phyloP scores from a whole-genome alignment of 1,140 invertebrate species.

The Caenorhabditis brenneri region DNA sequence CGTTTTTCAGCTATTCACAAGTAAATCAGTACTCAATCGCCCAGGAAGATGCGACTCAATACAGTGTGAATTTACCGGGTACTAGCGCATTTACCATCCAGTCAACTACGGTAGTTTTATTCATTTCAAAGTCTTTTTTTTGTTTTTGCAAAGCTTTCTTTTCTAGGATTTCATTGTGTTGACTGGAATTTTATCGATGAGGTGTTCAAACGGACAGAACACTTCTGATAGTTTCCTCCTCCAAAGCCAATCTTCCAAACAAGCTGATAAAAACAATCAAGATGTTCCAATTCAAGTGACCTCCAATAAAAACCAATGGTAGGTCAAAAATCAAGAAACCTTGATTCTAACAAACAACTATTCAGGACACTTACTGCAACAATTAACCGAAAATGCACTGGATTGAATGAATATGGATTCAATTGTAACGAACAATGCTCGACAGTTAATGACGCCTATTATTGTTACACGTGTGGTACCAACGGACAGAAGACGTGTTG shows the following conservation, averaged over 20 bases:
- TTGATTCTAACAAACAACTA: too few species aligned
- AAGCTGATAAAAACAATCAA: slow-evolving; percentile 1
- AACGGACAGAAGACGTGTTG: slow-evolving; percentile 41
- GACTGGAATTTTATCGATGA: not conserved
- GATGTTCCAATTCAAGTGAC: slow-evolving; percentile 22
- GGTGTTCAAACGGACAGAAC: not conserved
- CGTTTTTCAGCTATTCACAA: not conserved
- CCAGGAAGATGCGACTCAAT: not conserved
- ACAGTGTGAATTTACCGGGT: not conserved
- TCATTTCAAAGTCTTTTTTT: not conserved
- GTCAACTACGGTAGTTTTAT: not conserved
- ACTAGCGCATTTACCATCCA: not conserved
- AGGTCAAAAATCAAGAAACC: too few species aligned
- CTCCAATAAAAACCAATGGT: slow-evolving; percentile 6
- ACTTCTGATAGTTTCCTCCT: not conserved
- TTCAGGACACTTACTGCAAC: slow-evolving; percentile 31
- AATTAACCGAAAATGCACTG: slow-evolving; percentile 29
- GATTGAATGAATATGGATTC: slow-evolving; percentile 9
- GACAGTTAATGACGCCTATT: slow-evolving; percentile 1
- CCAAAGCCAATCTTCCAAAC: not conserved
- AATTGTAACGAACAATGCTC: slow-evolving; percentile 44
- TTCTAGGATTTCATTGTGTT: not conserved
- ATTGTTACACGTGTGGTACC: slow-evolving; percentile 36
- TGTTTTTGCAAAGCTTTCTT: not conserved
- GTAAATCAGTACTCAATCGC: not conserved